phyloP scores from a whole-genome alignment of 2,888 invertebrate genomes.

The Melolontha melolontha region DNA sequence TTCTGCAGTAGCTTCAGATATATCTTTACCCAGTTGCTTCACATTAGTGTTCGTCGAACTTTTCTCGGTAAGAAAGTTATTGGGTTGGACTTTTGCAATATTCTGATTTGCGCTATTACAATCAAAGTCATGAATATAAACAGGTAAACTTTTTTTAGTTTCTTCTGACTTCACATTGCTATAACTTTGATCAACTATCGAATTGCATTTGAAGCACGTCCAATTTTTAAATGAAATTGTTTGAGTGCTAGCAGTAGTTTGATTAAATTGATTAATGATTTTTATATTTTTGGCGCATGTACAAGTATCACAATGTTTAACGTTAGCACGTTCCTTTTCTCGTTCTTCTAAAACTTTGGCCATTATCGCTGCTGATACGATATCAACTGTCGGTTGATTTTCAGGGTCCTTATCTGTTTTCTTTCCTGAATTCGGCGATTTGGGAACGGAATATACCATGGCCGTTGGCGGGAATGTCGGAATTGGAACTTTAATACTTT shows the following conservation, averaged over 20 bases:
- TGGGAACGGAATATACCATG: slow-evolving; percentile 78
- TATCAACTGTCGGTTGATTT: slow-evolving; percentile 73
- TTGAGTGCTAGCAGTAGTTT: slow-evolving; percentile 74
- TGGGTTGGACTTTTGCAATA: slow-evolving; percentile 60
- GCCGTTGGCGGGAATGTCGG: slow-evolving; percentile 87
- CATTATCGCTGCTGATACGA: slow-evolving; percentile 89
- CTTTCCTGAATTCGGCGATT: slow-evolving; percentile 60
- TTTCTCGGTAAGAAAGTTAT: slow-evolving; percentile 59
- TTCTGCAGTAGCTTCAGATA: slow-evolving; percentile 1
- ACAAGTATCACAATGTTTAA: slow-evolving; percentile 87
- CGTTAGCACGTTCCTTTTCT: slow-evolving; percentile 81
- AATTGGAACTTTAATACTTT: slow-evolving; percentile 80
- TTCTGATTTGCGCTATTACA: slow-evolving; percentile 41
- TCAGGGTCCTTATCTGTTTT: slow-evolving; percentile 69
- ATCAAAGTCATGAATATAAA: slow-evolving; percentile 50
- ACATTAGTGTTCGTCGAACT: slow-evolving; percentile 45
- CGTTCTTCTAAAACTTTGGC: slow-evolving; percentile 91
- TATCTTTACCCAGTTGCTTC: not conserved
- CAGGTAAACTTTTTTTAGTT: slow-evolving; percentile 49
- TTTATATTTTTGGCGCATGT: slow-evolving; percentile 73
- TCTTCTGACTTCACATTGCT: slow-evolving; percentile 54
- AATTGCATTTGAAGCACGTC: slow-evolving; percentile 72
- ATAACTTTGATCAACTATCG: slow-evolving; percentile 50
- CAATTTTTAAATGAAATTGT: slow-evolving; percentile 71
- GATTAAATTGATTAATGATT: slow-evolving; percentile 69